Base-by-base conservation (phyloP, 2,113 vertebrate species). In the Aegithalos caudatus region DNA sequence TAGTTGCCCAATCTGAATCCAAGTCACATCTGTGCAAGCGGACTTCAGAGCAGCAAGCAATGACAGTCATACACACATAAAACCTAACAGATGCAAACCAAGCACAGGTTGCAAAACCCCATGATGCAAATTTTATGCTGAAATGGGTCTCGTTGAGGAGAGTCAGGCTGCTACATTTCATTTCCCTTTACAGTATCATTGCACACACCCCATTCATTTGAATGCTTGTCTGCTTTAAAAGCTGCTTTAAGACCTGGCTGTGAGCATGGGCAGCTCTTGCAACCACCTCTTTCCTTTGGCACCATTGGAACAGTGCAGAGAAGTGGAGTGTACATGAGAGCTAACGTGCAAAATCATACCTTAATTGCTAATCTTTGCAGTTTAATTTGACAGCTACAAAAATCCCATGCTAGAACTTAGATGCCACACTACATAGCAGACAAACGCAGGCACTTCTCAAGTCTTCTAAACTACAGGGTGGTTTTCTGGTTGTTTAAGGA, bases 301-400 rank as follows among this genome's bases (percentile, higher is more conserved):
- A 44, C 22, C 81, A 45, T 50, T 69, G 38, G 18, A 89, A 73
- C 0, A 3, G 8, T 23, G 31, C 53, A 66, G 54, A 45, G 45
- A 73, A 83, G 25, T 0, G 1, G 24, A 40, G 20, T 5, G 48
- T 56, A 61, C 83, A 65, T 29, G n/a, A 86, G 12, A 81, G 14
- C 11, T 48, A 61, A n/a, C 0, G 4, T 48, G 19, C 37, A 61
- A 2, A 1, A 44, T n/a, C 9, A 12, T 12, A 51, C 10, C 23
- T 69, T 33, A 22, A 16, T 20, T 73, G 54, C 57, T 71, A 29
- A n/a, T 54, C 64, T 81, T 72, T 81, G 54, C 64, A 77, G 29
- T 72, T 71, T 80, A n/a, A 18, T n/a, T 45, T 62, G 44, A 58
- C 48, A 90, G 65, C 38, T 18, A 61, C 10, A 51, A 27, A 65